Evolutionary conservation across 2,888 invertebrate species (phyloP).

Genomic region (Atrina japonica): DNA sequence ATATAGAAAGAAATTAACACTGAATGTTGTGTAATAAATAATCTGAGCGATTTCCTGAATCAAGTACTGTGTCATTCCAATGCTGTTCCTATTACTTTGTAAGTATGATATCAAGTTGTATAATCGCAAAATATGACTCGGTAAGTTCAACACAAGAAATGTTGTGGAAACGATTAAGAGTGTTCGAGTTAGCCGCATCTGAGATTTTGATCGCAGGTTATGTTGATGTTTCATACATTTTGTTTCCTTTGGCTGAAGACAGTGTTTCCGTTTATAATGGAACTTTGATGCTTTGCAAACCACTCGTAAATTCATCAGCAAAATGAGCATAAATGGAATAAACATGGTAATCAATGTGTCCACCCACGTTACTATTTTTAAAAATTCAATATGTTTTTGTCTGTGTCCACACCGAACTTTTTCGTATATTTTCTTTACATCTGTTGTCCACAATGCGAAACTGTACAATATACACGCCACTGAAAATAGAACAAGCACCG

Average conservation of each 20-base stretch:
- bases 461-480: constrained; percentile 57
- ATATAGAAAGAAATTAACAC: constrained; percentile 65
- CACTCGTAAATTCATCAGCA: constrained; percentile 58
- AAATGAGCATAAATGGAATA: constrained; percentile 61
- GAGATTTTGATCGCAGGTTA: constrained; percentile 43
- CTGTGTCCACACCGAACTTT: constrained; percentile 45
- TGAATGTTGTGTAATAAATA: constrained; percentile 62
- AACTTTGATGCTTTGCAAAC: constrained; percentile 44
- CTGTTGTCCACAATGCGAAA: constrained; percentile 65
- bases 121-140: constrained; percentile 68
- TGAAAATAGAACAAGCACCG: constrained; percentile 48
- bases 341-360: constrained; percentile 67
- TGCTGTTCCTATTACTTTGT: constrained; percentile 3
- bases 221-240: constrained; percentile 7
- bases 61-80: constrained; percentile 45
- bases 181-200: constrained; percentile 65
- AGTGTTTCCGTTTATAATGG: constrained; percentile 40
- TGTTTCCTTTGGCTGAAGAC: constrained; percentile 32
- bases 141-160: constrained; percentile 71
- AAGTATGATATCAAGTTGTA: constrained; percentile 53
- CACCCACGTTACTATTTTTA: constrained; percentile 59
- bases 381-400: constrained; percentile 39
- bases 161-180: constrained; percentile 68
- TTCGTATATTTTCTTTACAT: constrained; percentile 24
- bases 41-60: constrained; percentile 57